phyloP scores from a whole-genome alignment of 2,797 vertebrate species.

The Esox lucius region DNA sequence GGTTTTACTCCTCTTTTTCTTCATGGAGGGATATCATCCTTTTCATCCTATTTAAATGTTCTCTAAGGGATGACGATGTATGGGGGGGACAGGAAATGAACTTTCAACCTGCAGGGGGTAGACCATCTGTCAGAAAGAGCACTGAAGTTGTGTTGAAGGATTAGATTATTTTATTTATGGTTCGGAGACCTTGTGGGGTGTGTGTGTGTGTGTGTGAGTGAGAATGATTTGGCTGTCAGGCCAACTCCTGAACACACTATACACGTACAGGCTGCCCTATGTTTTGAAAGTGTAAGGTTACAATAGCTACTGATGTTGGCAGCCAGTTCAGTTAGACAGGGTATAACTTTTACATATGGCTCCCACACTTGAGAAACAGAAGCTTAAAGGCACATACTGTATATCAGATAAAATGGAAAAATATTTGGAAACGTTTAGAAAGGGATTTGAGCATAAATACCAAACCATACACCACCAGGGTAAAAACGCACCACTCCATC shows the following conservation, averaged over 20 bases:
- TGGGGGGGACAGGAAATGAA: too few species aligned
- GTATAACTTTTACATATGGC: constrained; percentile 54
- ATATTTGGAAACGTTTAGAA: not conserved
- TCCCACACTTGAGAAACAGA: constrained; percentile 28
- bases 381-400: constrained; percentile 7
- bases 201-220: not conserved
- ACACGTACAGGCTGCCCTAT: constrained; percentile 51
- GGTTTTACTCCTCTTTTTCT: too few species aligned
- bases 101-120: too few species aligned
- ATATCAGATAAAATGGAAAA: not conserved
- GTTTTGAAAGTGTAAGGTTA: constrained; percentile 68
- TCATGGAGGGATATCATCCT: too few species aligned
- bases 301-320: constrained; percentile 49
- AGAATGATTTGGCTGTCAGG: constrained; percentile 29
- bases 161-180: not conserved
- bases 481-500: not conserved
- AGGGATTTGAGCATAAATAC: not conserved
- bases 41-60: too few species aligned
- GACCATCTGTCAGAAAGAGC: too few species aligned
- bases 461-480: not conserved
- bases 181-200: not conserved
- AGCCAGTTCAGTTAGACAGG: constrained; percentile 26
- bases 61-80: too few species aligned
- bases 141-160: not conserved
- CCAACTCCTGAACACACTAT: constrained; percentile 13